Evolutionary conservation across 2,797 vertebrate species (phyloP).

Genomic region (Triplophysa yarkandensis): DNA sequence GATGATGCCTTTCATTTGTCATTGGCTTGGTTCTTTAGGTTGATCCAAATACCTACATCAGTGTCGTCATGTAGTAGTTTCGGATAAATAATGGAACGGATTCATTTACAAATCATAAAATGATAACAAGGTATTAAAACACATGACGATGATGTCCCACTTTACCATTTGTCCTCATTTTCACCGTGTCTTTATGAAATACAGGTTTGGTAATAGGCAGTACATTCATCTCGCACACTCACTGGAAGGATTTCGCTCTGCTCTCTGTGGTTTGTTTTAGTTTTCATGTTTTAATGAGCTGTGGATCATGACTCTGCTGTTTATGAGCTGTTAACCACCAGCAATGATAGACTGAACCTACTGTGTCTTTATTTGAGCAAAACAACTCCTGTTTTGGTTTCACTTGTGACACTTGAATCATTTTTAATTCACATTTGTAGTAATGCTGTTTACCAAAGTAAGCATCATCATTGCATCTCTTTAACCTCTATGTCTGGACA

Average conservation of each 20-base stretch:
- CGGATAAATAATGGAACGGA: neutral
- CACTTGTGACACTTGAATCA: neutral
- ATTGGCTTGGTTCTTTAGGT: neutral
- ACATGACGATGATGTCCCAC: neutral
- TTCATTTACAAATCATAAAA: neutral
- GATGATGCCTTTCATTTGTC: neutral
- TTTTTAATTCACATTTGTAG: neutral
- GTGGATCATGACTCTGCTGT: slow-evolving; percentile 59
- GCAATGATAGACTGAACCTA: neutral
- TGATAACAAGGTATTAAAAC: neutral
- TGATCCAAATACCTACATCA: neutral
- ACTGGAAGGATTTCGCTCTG: neutral
- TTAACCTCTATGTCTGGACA: neutral
- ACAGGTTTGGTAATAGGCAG: slow-evolving; percentile 16
- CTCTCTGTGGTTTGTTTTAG: slow-evolving; percentile 44
- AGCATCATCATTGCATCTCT: neutral
- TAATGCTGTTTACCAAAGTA: neutral
- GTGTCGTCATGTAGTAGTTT: neutral
- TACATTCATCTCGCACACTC: neutral
- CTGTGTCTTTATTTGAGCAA: neutral
- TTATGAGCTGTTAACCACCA: slow-evolving; percentile 69
- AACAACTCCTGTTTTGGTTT: neutral
- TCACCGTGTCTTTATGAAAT: neutral
- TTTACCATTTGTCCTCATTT: neutral
- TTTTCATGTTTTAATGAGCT: slow-evolving; percentile 39